Evolutionary conservation across 2,888 invertebrate species (phyloP).

Genomic region (Drosophila peninsularis): DNA sequence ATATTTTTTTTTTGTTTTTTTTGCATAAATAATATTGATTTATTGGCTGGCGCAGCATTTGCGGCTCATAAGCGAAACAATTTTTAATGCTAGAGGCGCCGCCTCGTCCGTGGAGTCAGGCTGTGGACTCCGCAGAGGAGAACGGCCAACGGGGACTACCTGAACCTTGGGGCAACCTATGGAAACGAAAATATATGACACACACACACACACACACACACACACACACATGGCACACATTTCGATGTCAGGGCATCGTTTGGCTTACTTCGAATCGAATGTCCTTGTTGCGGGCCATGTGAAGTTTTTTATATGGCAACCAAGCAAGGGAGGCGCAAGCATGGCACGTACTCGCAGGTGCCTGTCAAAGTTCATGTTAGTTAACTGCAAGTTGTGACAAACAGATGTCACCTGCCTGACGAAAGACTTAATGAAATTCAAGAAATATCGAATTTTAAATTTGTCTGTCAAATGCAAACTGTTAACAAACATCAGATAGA

Average conservation of each 20-base stretch:
- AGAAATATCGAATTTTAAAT: slow-evolving; percentile 11
- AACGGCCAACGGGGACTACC: neutral
- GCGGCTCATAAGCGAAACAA: slow-evolving; percentile 71
- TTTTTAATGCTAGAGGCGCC: slow-evolving; percentile 71
- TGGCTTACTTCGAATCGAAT: slow-evolving; percentile 24
- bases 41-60: slow-evolving; percentile 76
- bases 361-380: slow-evolving; percentile 26
- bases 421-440: slow-evolving; percentile 1
- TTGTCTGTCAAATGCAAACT: slow-evolving; percentile 11
- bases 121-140: neutral
- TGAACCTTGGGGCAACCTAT: slow-evolving; percentile 43
- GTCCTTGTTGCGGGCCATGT: slow-evolving; percentile 33
- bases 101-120: slow-evolving; percentile 25
- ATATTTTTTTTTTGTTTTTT: slow-evolving; percentile 13
- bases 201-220: slow-evolving; percentile 67
- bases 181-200: slow-evolving; percentile 62
- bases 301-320: slow-evolving; percentile 20
- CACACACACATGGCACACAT: slow-evolving; percentile 69
- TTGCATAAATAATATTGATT: slow-evolving; percentile 81
- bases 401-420: slow-evolving; percentile 2
- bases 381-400: slow-evolving; percentile 14
- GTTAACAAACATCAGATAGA: slow-evolving; percentile 7
- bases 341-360: slow-evolving; percentile 12
- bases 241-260: slow-evolving; percentile 50
- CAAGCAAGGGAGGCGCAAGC: neutral